Percentiles rank a stretch among this genome's conserved stretches.
Conservation (phyloP, 2,113 vertebrate genomes). For the Piprites chloris region DNA sequence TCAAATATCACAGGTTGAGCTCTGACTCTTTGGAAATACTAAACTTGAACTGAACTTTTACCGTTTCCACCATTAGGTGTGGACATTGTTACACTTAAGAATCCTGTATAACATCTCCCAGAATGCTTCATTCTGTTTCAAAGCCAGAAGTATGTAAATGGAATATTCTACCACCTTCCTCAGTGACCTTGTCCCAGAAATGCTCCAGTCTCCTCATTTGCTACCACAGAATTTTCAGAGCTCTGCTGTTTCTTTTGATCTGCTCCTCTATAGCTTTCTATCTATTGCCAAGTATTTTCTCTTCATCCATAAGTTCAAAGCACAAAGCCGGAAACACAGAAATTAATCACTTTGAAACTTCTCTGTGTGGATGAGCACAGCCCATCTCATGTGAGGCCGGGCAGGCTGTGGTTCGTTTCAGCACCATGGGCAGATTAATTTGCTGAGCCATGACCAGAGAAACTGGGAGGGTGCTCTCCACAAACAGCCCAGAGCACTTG, state of each 20-base stretch:
- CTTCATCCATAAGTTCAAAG: constrained; percentile 3
- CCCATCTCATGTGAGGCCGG: background rate
- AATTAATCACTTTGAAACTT: background rate
- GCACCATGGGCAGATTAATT: background rate
- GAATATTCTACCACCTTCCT: background rate
- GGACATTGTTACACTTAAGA: background rate
- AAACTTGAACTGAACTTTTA: background rate
- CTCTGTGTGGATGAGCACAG: background rate
- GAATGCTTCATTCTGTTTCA: background rate
- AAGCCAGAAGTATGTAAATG: background rate
- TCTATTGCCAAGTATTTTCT: background rate
- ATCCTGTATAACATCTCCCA: background rate
- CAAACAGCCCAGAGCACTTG: background rate
- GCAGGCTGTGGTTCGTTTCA: background rate
- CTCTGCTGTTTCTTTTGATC: background rate
- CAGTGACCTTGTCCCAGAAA: background rate
- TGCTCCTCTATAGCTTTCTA: background rate
- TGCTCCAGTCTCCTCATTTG: background rate
- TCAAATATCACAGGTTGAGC: background rate
- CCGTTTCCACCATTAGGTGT: background rate
- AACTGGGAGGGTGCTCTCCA: background rate
- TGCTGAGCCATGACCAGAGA: background rate
- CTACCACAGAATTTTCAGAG: background rate
- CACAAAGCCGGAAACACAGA: background rate
- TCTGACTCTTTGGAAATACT: background rate